Base-by-base conservation (phyloP, 2,888 invertebrate species). In the Chaitophorus viminalis region DNA sequence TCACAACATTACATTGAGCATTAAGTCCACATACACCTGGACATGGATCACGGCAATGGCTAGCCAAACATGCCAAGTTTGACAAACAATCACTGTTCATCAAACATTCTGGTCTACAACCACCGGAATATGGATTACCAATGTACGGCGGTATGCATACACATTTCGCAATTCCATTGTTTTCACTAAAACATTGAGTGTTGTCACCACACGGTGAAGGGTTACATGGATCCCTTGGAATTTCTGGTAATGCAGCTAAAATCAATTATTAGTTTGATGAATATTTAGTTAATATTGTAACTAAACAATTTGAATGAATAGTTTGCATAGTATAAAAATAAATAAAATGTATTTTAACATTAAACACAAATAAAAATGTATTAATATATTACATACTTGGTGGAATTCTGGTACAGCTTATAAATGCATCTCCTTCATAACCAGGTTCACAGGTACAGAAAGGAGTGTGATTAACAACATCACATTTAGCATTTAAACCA, bases 101-200 rank as follows among this genome's bases (percentile, higher is more conserved):
- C 21, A 95, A 94, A 91, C 97, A 97, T 92, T 97, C 97, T 4
- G 97, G 97, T 89, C 95, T 93, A 90, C 97, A 97, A 60, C 96
- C 96, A 31, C 95, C 95, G 29, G 94, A 94, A 91, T 96, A 97
- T 8, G 97, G 96, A 92, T 97, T 96, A 17, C 97, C 97, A 89
- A 96, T 94, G 90, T 96, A 96, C 6, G 96, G 96, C 88, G 96
- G 95, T 90, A 97, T 96, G 91, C 97, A 97, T n/a, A 93, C 93
- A 91, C 97, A 97, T 90, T 94, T 94, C 0, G 95, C 94, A 52
- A 93, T 92, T 31, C 94, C 94, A 90, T 95, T 94, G 3, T 17
- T 60, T 4, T 93, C 92, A 52, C 94, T 94, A 0, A 94, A 93
- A 91, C 97, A 97, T 88, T 95, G 93, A 0, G 97, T 95, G 91